Evolutionary conservation across 2,888 invertebrate genomes (phyloP).

Genomic region (Lepas anatifera): DNA sequence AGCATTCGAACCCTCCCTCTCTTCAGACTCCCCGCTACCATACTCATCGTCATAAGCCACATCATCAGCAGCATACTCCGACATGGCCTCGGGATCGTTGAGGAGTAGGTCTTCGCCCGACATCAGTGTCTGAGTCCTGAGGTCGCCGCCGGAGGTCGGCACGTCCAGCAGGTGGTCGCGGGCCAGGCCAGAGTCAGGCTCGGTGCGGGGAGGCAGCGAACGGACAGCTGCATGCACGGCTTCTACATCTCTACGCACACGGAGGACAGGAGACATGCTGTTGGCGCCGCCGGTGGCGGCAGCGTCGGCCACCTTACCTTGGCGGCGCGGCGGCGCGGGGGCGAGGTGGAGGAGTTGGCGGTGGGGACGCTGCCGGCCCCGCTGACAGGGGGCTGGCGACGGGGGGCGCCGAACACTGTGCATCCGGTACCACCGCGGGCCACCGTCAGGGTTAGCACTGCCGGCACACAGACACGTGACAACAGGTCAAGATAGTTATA

Average conservation of each 20-base stretch:
- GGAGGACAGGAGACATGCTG: neutral
- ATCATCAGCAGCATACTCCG: no score
- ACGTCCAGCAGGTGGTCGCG: neutral
- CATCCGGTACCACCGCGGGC: no score
- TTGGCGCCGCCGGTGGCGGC: no score
- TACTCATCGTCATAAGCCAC: no score
- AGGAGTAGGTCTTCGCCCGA: no score
- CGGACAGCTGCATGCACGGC: neutral
- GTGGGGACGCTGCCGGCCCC: neutral
- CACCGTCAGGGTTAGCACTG: neutral
- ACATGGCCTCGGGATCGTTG: no score
- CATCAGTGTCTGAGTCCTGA: no score
- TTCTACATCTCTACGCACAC: conserved; percentile 8
- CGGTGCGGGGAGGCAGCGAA: neutral
- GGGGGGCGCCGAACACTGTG: neutral
- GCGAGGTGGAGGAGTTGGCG: neutral
- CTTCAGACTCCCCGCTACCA: no score
- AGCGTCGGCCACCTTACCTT: neutral
- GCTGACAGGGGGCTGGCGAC: neutral
- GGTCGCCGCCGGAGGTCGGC: neutral
- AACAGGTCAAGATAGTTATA: no score
- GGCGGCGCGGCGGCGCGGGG: neutral
- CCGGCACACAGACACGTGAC: neutral
- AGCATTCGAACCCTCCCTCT: no score
- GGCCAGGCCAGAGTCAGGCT: neutral